Evolutionary conservation across 2,797 vertebrate genomes (phyloP).

Genomic region (Gastrophryne carolinensis): DNA sequence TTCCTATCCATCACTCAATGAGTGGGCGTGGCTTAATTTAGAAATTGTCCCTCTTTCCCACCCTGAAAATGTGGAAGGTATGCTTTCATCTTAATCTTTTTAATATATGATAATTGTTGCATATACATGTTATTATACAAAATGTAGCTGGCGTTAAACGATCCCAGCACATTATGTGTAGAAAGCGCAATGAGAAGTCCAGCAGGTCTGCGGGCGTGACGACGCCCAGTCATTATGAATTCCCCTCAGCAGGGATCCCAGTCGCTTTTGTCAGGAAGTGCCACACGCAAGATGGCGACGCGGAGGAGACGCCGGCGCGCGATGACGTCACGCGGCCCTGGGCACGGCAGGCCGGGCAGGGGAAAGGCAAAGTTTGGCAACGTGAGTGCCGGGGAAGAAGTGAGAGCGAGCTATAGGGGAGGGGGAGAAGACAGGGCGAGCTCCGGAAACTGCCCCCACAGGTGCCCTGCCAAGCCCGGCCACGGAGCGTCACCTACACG

Average conservation of each 20-base stretch:
- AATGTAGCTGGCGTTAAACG: too few species aligned
- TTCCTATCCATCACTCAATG: too few species aligned
- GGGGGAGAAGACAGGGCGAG: constrained; percentile 21
- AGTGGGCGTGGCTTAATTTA: too few species aligned
- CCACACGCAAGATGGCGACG: constrained; percentile 74
- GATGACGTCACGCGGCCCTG: constrained; percentile 65
- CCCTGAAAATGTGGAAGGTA: too few species aligned
- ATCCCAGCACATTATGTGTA: too few species aligned
- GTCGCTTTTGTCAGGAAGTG: background rate
- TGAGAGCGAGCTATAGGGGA: constrained; percentile 57
- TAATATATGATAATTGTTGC: too few species aligned
- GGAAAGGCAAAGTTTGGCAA: constrained; percentile 88
- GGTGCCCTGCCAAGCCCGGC: background rate
- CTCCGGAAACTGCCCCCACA: background rate
- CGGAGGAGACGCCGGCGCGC: constrained; percentile 54
- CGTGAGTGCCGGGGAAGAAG: constrained; percentile 69
- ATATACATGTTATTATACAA: too few species aligned
- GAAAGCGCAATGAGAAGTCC: too few species aligned
- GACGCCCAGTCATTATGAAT: too few species aligned
- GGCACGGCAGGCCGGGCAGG: constrained; percentile 65
- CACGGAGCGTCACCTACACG: background rate
- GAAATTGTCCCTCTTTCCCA: too few species aligned
- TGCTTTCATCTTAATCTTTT: too few species aligned
- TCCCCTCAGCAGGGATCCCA: background rate
- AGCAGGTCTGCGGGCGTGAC: too few species aligned